Percentiles rank a stretch among this genome's conserved stretches.
phyloP scores from a whole-genome alignment of 92 coral and sea anemone species.

The Porites evermanni region DNA sequence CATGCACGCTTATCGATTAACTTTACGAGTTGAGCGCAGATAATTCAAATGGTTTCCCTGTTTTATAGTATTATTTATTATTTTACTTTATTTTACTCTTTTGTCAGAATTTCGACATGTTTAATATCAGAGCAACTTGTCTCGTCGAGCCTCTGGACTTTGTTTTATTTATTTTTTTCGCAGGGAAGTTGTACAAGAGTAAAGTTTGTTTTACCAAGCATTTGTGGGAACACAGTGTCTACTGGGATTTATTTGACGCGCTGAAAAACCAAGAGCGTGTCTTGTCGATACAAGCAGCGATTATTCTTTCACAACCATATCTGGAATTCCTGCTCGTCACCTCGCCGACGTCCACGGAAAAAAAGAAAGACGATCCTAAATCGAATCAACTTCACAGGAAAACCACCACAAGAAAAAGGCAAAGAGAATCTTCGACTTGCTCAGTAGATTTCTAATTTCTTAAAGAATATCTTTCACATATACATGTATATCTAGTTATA shows the following conservation, averaged over 20 bases:
- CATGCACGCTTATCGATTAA: neutral
- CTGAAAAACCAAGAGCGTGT: conserved; percentile 98
- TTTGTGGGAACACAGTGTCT: conserved; percentile 97
- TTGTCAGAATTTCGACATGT: conserved; percentile 34
- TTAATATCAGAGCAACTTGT: conserved; percentile 43
- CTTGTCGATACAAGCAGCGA: conserved; percentile 98
- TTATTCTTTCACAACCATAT: conserved; percentile 96
- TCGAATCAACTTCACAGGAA: conserved; percentile 68
- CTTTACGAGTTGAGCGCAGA: neutral
- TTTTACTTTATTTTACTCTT: conserved; percentile 35
- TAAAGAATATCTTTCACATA: conserved; percentile 42
- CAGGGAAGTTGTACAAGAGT: conserved; percentile 97
- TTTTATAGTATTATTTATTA: conserved; percentile 11
- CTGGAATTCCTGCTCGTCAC: conserved; percentile 98
- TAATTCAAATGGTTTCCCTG: neutral
- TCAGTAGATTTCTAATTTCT: conserved; percentile 83
- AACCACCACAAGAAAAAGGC: conserved; percentile 79
- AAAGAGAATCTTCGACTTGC: conserved; percentile 80
- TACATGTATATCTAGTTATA: conserved; percentile 49
- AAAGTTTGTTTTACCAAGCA: conserved; percentile 99
- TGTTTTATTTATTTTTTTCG: conserved; percentile 27
- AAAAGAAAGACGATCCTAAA: conserved; percentile 90
- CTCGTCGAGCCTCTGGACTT: conserved; percentile 21
- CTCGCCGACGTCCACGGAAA: conserved; percentile 93
- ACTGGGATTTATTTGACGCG: conserved; percentile 99